These are phyloP conservation scores for Meriones psammophilus DNA, from an alignment of 2,797 vertebrate species.

Conservation along the genomic window DNA sequence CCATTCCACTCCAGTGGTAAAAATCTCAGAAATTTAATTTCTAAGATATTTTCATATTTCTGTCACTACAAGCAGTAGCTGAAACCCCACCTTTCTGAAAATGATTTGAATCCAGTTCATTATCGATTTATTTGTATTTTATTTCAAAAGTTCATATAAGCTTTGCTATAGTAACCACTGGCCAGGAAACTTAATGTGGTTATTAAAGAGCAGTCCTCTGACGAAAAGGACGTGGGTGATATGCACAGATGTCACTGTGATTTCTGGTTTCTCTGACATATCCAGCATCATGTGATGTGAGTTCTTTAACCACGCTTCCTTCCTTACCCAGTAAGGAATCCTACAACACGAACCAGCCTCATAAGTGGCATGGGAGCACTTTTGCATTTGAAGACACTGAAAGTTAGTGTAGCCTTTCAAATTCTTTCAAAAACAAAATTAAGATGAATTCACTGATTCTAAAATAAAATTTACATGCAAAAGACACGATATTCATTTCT, in stretches of 20 bases:
- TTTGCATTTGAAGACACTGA: background rate
- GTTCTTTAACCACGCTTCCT: conserved; percentile 55
- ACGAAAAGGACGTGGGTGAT: conserved; percentile 51
- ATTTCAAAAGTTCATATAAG: conserved; percentile 55
- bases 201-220: conserved; percentile 57
- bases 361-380: background rate
- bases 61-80: conserved; percentile 15
- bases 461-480: conserved; percentile 13
- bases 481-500: conserved; percentile 45
- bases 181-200: conserved; percentile 14
- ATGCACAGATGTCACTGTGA: background rate
- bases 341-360: background rate
- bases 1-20: background rate
- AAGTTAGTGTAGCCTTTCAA: conserved; percentile 1
- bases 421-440: conserved; percentile 35
- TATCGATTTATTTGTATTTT: conserved; percentile 46
- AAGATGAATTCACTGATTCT: conserved; percentile 54
- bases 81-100: conserved; percentile 54
- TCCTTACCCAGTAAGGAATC: conserved; percentile 2
- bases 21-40: conserved; percentile 47
- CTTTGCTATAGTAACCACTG: conserved; percentile 57
- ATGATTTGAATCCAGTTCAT: conserved; percentile 1
- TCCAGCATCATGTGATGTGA: background rate
- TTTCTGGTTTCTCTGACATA: conserved; percentile 46
- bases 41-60: conserved; percentile 44